Base-by-base conservation (phyloP, 2,113 vertebrate genomes). In the Phyllopteryx taeniolatus region DNA sequence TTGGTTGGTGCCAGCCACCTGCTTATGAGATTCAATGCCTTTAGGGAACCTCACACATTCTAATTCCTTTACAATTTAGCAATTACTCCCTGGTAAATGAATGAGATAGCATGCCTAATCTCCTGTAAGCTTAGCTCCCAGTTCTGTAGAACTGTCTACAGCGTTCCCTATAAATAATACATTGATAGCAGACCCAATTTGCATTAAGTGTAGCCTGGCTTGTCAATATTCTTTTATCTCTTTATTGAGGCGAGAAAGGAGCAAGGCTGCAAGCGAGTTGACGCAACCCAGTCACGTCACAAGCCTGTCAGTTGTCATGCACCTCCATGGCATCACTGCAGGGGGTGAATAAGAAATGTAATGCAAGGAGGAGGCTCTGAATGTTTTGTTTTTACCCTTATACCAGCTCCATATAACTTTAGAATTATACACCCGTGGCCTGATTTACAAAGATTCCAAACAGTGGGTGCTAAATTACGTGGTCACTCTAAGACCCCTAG, bases 211-310 rank as follows among this genome's bases (percentile, higher is more conserved):
- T 86, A 88, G 87, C 86, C 77, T 82, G 83, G 85, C 84, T 86
- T 91, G 89, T 91, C 87, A 90, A 89, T 89, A 87, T 87, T 85
- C 86, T 90, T 92, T 91, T 92, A 92, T 92, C 92, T 91, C 82
- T 86, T 83, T 76, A 86, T 83, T 91, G 86, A 90, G 86, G 87
- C 85, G 72, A 85, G 86, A 72, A 87, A 86, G 75, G 89, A 85
- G 76, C 61, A 79, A 88, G 81, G 87, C 83, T 74, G 71, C 76
- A 64, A 78, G 83, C 83, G 82, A 78, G 86, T 82, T 88, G 87
- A 90, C 86, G 82, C 70, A 75, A 84, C 83, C 71, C 75, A 78
- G 80, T 84, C 80, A 82, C 81, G 64, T 82, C 76, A 77, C 83
- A 71, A 81, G 70, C 74, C 83, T 89, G 90, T 90, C 88, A 88